phyloP scores from a whole-genome alignment of 2,113 vertebrate species.

The Fregetta grallaria region DNA sequence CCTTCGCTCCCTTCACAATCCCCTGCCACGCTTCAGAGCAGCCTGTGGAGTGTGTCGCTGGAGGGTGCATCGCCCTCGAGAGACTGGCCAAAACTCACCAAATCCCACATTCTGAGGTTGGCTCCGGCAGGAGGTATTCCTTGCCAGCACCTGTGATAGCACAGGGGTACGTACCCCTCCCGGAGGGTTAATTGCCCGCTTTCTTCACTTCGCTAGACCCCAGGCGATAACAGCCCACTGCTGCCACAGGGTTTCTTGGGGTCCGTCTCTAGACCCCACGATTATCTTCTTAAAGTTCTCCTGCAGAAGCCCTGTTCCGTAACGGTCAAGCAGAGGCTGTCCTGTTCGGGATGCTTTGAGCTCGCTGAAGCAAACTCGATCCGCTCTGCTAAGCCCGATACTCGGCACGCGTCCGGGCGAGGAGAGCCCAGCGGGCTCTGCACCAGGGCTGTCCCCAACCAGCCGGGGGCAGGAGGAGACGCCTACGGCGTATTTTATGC shows the following conservation, averaged over 20 bases:
- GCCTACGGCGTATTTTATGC: too few relatives aligned
- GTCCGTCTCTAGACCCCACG: neutral
- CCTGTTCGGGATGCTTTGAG: neutral
- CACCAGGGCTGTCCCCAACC: neutral
- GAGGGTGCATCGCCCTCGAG: neutral
- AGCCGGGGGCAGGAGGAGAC: neutral
- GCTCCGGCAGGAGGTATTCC: neutral
- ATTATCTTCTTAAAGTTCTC: neutral
- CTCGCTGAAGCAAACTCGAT: neutral
- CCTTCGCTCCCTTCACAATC: neutral
- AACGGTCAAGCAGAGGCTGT: neutral
- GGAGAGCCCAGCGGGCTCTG: neutral
- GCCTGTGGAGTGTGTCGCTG: fast-evolving
- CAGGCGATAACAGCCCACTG: neutral
- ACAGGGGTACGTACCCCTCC: neutral
- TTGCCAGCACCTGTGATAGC: neutral
- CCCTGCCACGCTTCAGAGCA: neutral
- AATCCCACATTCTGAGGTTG: fast-evolving
- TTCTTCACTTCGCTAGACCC: too few relatives aligned
- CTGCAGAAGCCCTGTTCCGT: neutral
- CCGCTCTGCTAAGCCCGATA: fast-evolving
- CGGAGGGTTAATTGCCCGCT: neutral
- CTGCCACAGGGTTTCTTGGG: neutral
- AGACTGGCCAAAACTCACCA: neutral
- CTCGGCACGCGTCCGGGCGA: neutral